Percentiles rank a stretch among this genome's conserved stretches.
phyloP scores from a whole-genome alignment of 2,888 invertebrate genomes.

The Eucriotettix oculatus region DNA sequence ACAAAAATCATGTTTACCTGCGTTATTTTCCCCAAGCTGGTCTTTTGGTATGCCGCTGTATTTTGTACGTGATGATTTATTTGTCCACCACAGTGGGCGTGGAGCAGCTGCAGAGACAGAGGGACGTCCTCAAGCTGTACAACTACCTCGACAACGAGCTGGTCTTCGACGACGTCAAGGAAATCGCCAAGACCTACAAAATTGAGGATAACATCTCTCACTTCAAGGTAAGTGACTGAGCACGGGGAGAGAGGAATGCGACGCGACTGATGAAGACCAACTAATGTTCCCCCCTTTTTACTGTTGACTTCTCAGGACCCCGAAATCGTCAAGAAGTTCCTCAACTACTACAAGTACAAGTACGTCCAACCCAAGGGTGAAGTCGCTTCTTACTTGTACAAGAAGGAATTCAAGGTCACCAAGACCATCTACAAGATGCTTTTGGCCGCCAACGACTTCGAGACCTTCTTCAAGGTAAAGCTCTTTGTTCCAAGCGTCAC shows the following conservation, averaged over 20 bases:
- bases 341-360: background rate
- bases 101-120: slow-evolving; percentile 35
- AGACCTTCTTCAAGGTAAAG: slow-evolving; percentile 35
- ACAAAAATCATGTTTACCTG: too few species aligned
- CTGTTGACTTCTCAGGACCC: background rate
- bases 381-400: slow-evolving; percentile 29
- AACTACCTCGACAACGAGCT: slow-evolving; percentile 44
- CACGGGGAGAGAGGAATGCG: too few species aligned
- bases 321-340: background rate
- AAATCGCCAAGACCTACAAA: slow-evolving; percentile 38
- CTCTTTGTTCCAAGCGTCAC: too few species aligned
- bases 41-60: too few species aligned
- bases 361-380: slow-evolving; percentile 24
- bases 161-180: slow-evolving; percentile 32
- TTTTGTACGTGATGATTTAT: too few species aligned
- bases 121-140: slow-evolving; percentile 39
- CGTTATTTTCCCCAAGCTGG: too few species aligned
- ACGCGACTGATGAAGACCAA: too few species aligned
- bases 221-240: background rate
- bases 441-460: slow-evolving; percentile 41
- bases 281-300: too few species aligned
- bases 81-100: slow-evolving; percentile 42
- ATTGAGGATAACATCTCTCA: slow-evolving; percentile 32
- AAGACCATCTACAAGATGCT: slow-evolving; percentile 35
- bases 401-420: slow-evolving; percentile 29